Conservation (phyloP, 2,888 invertebrate genomes). For the Zelleria hepariella region DNA sequence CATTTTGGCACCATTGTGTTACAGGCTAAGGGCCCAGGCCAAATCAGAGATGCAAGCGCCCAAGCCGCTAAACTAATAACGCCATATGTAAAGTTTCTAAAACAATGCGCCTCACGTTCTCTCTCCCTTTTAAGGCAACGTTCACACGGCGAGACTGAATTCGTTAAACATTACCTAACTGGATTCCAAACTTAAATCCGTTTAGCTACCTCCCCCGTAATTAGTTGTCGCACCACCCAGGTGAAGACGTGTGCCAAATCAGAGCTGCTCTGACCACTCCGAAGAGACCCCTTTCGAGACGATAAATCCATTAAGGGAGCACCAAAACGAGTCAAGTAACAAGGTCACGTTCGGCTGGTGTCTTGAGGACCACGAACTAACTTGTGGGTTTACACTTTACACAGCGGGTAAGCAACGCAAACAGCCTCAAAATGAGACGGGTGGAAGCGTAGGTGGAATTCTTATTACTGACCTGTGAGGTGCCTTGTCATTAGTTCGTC, state of each 20-base stretch:
- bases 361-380: not conserved
- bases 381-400: not conserved
- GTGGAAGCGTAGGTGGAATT: not conserved
- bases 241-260: conserved; percentile 45
- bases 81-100: not conserved
- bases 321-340: not conserved
- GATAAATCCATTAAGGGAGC: not conserved
- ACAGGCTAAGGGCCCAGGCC: too few relatives aligned
- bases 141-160: conserved; percentile 21
- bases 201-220: conserved; percentile 47
- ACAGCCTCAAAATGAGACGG: not conserved
- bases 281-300: not conserved
- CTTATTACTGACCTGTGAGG: not conserved
- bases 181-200: conserved; percentile 57
- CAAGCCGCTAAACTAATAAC: not conserved
- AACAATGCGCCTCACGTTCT: not conserved
- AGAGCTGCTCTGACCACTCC: not conserved
- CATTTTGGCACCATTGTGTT: too few relatives aligned
- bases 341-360: not conserved
- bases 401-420: not conserved
- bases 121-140: not conserved
- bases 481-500: not conserved
- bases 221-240: conserved; percentile 36
- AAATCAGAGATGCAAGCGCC: not conserved
- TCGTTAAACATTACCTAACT: conserved; percentile 58